Base-by-base conservation (phyloP, 1,140 invertebrate species). In the Parasteatoda tepidariorum region DNA sequence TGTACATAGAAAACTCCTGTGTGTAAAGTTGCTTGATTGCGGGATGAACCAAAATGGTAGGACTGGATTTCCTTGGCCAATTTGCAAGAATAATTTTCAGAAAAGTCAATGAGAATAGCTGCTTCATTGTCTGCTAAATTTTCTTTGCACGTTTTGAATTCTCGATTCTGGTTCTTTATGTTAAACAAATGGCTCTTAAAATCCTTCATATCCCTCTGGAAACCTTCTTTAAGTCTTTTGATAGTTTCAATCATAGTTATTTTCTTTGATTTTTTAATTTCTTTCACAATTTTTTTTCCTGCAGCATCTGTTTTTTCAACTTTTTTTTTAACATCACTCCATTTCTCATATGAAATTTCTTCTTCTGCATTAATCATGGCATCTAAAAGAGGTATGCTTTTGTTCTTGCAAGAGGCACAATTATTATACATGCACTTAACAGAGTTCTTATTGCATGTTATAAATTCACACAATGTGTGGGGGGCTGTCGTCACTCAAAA, bases 41-140 rank as follows among this genome's bases (percentile, higher is more conserved):
- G 64, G 22, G 64, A 31, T 67, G 64, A 30, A 67, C 64, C 64
- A 67, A 67, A 2, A n/a, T n/a, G n/a, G 31, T 31, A 67, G 31
- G 64, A 67, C 31, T 67, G 64, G 64, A 67, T 67, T 67, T 67
- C 64, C 31, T 2, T 67, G 26, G 64, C 26, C 15, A 67, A 67
- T 34, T 67, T 67, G 2, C 64, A 28, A 31, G 30, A 67, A 67
- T 67, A 67, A 34, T 2, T 67, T 30, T 67, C 2, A 22, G 64
- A 67, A 67, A 67, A 67, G 28, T 67, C 64, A 9, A 67, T 24
- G 31, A 67, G 64, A 67, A 67, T 67, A 31, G 64, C 64, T 67
- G 64, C 64, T 67, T 67, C 64, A 67, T 67, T 67, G n/a, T n/a
- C n/a, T n/a, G n/a, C n/a, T n/a, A n/a, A n/a, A n/a, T n/a, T n/a